Conservation (phyloP, 2,888 invertebrate genomes). For the Caenorhabditis wallacei region DNA sequence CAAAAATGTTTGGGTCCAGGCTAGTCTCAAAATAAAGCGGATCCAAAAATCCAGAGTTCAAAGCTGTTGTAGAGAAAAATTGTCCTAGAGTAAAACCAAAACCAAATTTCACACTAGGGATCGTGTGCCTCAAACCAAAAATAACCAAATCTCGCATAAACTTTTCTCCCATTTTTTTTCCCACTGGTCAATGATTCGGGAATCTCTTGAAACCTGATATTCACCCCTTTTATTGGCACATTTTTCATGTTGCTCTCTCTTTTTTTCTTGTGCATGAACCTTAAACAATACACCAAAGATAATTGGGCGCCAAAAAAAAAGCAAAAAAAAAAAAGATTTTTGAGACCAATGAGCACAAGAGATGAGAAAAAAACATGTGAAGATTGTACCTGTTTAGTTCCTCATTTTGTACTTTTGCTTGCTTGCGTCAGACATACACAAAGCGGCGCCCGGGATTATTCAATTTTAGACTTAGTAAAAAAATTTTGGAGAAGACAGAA, state of each 20-base stretch:
- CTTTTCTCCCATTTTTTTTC: background rate
- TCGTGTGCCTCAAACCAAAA: no score
- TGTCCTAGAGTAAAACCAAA: no score
- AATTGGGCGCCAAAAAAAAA: conserved; percentile 27
- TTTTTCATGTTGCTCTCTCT: conserved; percentile 18
- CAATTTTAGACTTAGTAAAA: conserved; percentile 23
- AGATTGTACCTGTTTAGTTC: background rate
- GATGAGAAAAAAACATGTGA: background rate
- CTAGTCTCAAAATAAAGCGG: no score
- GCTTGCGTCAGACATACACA: conserved; percentile 23
- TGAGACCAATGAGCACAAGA: background rate
- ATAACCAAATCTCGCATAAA: background rate
- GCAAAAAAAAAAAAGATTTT: background rate
- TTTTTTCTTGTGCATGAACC: conserved; percentile 49
- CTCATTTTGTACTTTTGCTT: conserved; percentile 10
- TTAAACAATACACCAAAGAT: conserved; percentile 52
- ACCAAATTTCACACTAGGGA: no score
- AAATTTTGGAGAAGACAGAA: conserved; percentile 4
- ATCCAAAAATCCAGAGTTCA: no score
- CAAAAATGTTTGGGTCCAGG: no score
- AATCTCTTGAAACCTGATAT: conserved; percentile 35
- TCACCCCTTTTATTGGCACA: background rate
- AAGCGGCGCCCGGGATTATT: conserved; percentile 15
- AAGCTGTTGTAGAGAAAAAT: no score
- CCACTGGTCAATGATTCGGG: conserved; percentile 25